Base-by-base conservation (phyloP, 2,888 invertebrate genomes). In the Drymonia ruficornis region DNA sequence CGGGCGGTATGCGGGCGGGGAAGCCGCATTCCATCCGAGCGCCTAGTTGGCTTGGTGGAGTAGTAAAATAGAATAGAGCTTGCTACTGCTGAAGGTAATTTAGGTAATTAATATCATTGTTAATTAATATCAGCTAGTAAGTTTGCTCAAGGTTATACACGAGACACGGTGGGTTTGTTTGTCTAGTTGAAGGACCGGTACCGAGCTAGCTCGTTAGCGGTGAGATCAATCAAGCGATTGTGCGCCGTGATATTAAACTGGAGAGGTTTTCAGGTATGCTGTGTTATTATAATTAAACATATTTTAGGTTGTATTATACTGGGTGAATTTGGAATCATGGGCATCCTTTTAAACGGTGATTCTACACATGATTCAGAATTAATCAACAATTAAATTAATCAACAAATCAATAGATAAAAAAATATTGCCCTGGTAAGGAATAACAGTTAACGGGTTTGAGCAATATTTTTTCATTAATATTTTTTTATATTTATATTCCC, bases 191-290 rank as follows among this genome's bases (percentile, higher is more conserved):
- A 40, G 40, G 16, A 16, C 40, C 40, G 8, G 16, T 16, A 40
- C 40, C 40, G 11, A 40, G 16, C 40, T 16, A 1, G 40, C 16
- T 40, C 16, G 40, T 16, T 40, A 40, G 40, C 40, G 40, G 40
- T 8, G 36, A 36, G 36, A 36, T 36, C 36, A 36, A 36, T 36
- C 36, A 36, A 36, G n/a, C 36, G 36, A 36, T 36, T 36, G 36
- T 36, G 6, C 36, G 1, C 36, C 11, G 36, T n/a, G 36, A 36
- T 36, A 36, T 36, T 36, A 36, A 36, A 36, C n/a, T 36, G 3
- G n/a, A n/a, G 36, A 13, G 36, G 36, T 36, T 36, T 36, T 36
- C 36, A 36, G 36, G 36, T 36, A 13, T 36, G 5, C 36, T 13
- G 36, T 3, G n/a, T 36, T 36, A 36, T 36, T 36, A 36, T 9